Percentiles rank a stretch among this genome's conserved stretches.
phyloP scores from a whole-genome alignment of 1,140 invertebrate genomes.

The Hyles vespertilio region DNA sequence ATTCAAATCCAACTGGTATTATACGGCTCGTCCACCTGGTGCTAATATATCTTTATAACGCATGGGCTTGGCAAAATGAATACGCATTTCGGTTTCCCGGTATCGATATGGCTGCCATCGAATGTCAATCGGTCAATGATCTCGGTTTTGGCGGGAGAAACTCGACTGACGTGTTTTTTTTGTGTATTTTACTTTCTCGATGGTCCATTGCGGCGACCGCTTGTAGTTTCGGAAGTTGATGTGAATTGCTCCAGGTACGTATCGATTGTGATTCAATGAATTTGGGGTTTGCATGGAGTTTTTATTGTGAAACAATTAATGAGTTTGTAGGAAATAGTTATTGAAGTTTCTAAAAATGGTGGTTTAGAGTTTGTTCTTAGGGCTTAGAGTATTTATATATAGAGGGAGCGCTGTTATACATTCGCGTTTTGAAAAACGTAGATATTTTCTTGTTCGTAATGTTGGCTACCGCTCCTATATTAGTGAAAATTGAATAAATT shows the following conservation, averaged over 20 bases:
- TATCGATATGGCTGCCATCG: constrained; percentile 27
- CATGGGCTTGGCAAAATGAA: neutral
- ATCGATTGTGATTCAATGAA: too few species aligned
- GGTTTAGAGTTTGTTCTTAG: too few species aligned
- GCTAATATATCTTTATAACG: neutral
- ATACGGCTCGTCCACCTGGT: neutral
- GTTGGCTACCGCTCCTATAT: too few species aligned
- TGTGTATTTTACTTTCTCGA: constrained; percentile 72
- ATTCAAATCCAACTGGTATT: constrained; percentile 2
- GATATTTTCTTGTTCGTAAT: too few species aligned
- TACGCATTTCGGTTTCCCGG: constrained; percentile 5
- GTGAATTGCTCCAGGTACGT: neutral
- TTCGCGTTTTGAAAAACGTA: too few species aligned
- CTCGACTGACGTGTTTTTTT: constrained; percentile 57
- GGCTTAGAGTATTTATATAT: too few species aligned
- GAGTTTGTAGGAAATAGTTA: too few species aligned
- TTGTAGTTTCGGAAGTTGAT: constrained; percentile 1
- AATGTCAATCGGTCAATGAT: constrained; percentile 68
- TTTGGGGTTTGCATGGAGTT: too few species aligned
- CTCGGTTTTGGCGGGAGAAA: constrained; percentile 70
- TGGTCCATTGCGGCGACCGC: constrained; percentile 18
- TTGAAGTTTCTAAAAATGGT: too few species aligned
- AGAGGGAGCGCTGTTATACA: too few species aligned
- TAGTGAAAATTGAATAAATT: too few species aligned
- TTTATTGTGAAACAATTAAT: too few species aligned